Conservation (phyloP, 1,140 invertebrate genomes). For the Drosophila navojoa region DNA sequence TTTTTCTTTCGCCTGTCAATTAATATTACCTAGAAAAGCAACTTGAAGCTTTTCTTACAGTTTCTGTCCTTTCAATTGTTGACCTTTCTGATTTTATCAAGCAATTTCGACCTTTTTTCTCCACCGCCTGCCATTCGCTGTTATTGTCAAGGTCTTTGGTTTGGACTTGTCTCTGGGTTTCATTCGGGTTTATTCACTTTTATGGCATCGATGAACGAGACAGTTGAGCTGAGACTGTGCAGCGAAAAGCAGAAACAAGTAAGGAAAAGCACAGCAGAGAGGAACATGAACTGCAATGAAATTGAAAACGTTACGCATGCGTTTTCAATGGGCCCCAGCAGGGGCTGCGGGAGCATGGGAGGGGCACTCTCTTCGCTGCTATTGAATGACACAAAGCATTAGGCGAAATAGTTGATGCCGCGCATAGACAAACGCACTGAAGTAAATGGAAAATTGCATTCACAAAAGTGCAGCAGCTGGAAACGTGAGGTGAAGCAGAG, state of each 20-base stretch:
- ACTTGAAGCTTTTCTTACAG: neutral
- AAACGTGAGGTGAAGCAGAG: constrained; percentile 61
- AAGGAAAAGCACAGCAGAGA: constrained; percentile 24
- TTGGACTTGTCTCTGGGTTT: neutral
- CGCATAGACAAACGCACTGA: constrained; percentile 10
- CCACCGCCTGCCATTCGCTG: constrained; percentile 3
- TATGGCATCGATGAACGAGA: constrained; percentile 35
- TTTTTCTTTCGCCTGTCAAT: no score
- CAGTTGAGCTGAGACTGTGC: constrained; percentile 5
- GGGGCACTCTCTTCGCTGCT: constrained; percentile 45
- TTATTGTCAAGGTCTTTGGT: constrained; percentile 51
- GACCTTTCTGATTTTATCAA: constrained; percentile 12
- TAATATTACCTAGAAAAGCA: no score
- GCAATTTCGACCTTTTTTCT: constrained; percentile 2
- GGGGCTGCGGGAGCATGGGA: neutral
- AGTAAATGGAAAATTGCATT: constrained; percentile 67
- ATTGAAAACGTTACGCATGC: constrained; percentile 82
- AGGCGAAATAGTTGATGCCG: constrained; percentile 31
- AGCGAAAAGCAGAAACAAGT: constrained; percentile 27
- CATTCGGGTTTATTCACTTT: constrained; percentile 42
- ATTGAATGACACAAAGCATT: constrained; percentile 68
- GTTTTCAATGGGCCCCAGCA: constrained; percentile 49
- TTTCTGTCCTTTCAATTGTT: neutral
- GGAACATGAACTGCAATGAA: constrained; percentile 51
- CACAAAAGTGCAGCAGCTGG: constrained; percentile 42